Evolutionary conservation across 1,140 invertebrate species (phyloP).

Genomic region (Triops longicaudatus): DNA sequence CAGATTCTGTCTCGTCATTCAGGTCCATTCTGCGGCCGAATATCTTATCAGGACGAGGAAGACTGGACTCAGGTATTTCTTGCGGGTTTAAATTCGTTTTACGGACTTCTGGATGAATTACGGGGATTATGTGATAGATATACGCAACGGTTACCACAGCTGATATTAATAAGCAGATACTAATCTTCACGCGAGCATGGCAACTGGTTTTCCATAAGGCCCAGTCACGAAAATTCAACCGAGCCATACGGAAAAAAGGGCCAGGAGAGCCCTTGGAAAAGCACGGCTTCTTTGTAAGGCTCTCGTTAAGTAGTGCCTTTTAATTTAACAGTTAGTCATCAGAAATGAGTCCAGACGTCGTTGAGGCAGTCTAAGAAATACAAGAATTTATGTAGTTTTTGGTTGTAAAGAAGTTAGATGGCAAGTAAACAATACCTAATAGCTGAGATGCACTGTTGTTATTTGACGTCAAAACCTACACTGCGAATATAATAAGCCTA

Average conservation of each 20-base stretch:
- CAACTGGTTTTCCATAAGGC: not conserved
- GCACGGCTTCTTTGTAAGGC: not conserved
- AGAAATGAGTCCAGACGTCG: too few species aligned
- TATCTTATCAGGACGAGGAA: not conserved
- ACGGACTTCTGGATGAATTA: not conserved
- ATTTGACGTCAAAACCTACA: too few species aligned
- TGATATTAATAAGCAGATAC: not conserved
- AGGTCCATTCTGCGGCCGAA: constrained; percentile 1
- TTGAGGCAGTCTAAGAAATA: too few species aligned
- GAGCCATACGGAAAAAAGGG: not conserved
- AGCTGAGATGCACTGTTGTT: too few species aligned
- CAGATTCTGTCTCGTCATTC: not conserved
- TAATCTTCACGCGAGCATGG: not conserved
- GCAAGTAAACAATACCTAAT: too few species aligned
- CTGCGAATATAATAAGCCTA: too few species aligned
- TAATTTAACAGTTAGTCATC: too few species aligned
- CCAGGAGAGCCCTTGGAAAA: not conserved
- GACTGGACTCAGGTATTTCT: not conserved
- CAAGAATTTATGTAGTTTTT: too few species aligned
- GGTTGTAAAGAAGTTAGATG: too few species aligned
- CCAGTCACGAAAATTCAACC: not conserved
- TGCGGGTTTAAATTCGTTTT: not conserved
- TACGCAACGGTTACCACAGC: not conserved
- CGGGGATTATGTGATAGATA: not conserved
- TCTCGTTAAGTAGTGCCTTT: not conserved